Conservation (phyloP, 2,797 vertebrate genomes). For the Melanotaenia nigrans region DNA sequence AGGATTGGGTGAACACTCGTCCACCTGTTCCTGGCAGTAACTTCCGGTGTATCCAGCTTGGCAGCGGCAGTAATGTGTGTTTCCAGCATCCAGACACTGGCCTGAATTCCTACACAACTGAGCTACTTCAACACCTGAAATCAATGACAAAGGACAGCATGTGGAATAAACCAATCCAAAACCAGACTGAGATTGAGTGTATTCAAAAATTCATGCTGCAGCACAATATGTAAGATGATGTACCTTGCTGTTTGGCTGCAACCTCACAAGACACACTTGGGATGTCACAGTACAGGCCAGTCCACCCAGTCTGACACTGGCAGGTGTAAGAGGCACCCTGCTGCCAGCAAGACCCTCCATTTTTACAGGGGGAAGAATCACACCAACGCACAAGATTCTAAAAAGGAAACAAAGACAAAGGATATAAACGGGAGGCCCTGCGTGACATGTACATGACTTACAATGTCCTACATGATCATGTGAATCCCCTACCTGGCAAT, state of each 20-base stretch:
- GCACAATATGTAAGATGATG: background rate
- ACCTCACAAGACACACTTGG: conserved; percentile 97
- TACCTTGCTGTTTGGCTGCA: conserved; percentile 93
- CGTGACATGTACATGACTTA: background rate
- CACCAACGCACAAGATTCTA: conserved; percentile 97
- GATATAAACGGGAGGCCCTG: background rate
- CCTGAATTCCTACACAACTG: conserved; percentile 93
- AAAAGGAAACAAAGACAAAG: conserved; percentile 8
- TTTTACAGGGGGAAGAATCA: conserved; percentile 95
- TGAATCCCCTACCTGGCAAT: conserved; percentile 89
- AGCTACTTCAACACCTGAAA: conserved; percentile 86
- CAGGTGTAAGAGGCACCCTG: conserved; percentile 92
- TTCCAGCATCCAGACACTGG: conserved; percentile 91
- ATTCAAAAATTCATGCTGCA: background rate
- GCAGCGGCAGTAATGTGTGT: conserved; percentile 95
- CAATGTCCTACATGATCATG: background rate
- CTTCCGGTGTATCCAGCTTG: conserved; percentile 96
- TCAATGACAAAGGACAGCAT: conserved; percentile 1
- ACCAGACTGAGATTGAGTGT: background rate
- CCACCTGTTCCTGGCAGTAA: conserved; percentile 97
- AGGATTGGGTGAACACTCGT: conserved; percentile 95
- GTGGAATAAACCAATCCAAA: conserved; percentile 2
- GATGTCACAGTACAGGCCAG: conserved; percentile 93
- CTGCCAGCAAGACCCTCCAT: conserved; percentile 94
- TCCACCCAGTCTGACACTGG: conserved; percentile 95